Base-by-base conservation (phyloP, 2,797 vertebrate species). In the Pogoniulus pusillus region DNA sequence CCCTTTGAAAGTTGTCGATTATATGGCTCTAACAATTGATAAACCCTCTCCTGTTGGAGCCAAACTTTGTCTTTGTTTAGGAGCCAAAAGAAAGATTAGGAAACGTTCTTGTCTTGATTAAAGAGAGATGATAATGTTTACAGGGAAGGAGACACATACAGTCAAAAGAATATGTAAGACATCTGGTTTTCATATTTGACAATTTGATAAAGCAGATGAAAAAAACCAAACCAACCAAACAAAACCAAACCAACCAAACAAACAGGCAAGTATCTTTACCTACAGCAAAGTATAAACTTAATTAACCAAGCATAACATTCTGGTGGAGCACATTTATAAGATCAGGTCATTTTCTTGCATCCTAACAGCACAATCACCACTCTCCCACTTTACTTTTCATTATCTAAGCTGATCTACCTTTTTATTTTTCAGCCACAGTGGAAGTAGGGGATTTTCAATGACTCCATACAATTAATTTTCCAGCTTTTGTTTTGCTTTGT, bases 1-100 rank as follows among this genome's bases (percentile, higher is more conserved):
- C 55, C 66, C 83, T 83, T 79, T 76, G 89, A 91, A 93, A 90
- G 77, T 66, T 89, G 90, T 82, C 92, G 80, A 85, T 39, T 63
- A 19, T 54, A 68, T 39, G 17, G 53, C 71, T 71, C 47, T 84
- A 68, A 64, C 62, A 87, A 93, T 47, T 65, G 88, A 78, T 89
- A 83, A 74, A 34, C 55, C 73, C 32, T 82, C 78, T 62, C 32
- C 34, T 63, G 64, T 75, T 80, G 29, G 32, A 86, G 64, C 37
- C 59, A 77, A 72, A 64, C 29, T 76, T 90, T 32, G 59, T 73
- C 74, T 93, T 92, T 93, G 73, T 82, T 92, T 87, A 82, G 41
- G 58, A 60, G 72, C 77, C 80, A 87, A 55, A 57, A 72, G 27
- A 76, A 86, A 90, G 54, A 93, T 93, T 78, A 91, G 72, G 59